phyloP scores from a whole-genome alignment of 1,140 invertebrate species.

The Ganaspis sp. region DNA sequence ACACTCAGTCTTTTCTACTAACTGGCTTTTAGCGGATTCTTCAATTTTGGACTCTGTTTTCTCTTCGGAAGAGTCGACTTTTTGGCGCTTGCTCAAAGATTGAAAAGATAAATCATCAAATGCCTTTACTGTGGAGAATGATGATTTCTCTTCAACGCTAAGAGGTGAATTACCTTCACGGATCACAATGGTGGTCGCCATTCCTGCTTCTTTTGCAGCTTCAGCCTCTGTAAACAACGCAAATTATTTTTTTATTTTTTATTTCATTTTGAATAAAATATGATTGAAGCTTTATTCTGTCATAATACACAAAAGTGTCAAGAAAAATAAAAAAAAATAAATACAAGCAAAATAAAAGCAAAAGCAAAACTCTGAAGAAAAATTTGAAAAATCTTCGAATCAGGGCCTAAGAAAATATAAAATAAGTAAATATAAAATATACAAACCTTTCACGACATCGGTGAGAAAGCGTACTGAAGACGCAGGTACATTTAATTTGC shows the following conservation, averaged over 20 bases:
- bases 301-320: no score
- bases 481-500: slow-evolving; percentile 80
- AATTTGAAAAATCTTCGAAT: no score
- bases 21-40: slow-evolving; percentile 22
- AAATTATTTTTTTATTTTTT: slow-evolving; percentile 15
- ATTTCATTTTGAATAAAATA: slow-evolving; percentile 32
- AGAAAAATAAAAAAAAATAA: neutral
- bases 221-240: slow-evolving; percentile 82
- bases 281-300: no score
- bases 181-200: slow-evolving; percentile 81
- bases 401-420: slow-evolving; percentile 8
- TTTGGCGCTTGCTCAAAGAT: slow-evolving; percentile 68
- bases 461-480: slow-evolving; percentile 90
- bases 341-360: no score
- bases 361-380: no score
- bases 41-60: slow-evolving; percentile 42
- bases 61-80: slow-evolving; percentile 58
- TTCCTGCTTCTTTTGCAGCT: slow-evolving; percentile 86
- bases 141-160: slow-evolving; percentile 78
- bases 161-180: slow-evolving; percentile 87
- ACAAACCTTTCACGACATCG: slow-evolving; percentile 85
- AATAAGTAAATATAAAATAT: slow-evolving; percentile 38
- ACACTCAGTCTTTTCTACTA: neutral
- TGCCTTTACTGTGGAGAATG: slow-evolving; percentile 79
- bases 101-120: slow-evolving; percentile 76